These are phyloP conservation scores for Eretmochelys imbricata DNA, from an alignment of 2,113 vertebrate genomes.

Conservation along the genomic window DNA sequence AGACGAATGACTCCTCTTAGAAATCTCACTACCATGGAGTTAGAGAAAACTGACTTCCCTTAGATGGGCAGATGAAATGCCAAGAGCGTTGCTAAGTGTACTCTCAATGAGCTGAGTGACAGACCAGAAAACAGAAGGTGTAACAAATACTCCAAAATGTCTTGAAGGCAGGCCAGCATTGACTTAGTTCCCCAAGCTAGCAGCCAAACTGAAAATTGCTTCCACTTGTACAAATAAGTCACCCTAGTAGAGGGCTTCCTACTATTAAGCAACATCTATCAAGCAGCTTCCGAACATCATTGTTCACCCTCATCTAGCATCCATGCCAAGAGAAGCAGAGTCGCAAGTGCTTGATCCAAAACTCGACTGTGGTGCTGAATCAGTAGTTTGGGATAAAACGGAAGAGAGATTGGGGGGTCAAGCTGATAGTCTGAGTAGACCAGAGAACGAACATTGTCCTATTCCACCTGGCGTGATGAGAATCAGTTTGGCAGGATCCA, in stretches of 20 bases:
- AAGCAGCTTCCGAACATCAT: not conserved
- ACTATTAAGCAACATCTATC: not conserved
- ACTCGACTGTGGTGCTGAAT: not conserved
- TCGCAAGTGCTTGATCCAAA: not conserved
- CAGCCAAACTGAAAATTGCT: not conserved
- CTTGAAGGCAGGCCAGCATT: not conserved
- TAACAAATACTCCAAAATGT: not conserved
- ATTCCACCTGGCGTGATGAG: not conserved
- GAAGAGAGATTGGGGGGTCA: not conserved
- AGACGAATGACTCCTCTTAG: not conserved
- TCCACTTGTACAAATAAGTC: not conserved
- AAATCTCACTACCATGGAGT: not conserved
- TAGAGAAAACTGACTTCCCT: not conserved
- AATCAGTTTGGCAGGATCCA: not conserved
- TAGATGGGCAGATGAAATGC: not conserved
- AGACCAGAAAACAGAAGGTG: not conserved
- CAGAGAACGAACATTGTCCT: not conserved
- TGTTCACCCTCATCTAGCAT: not conserved
- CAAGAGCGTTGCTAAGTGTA: not conserved
- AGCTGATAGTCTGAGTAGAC: not conserved
- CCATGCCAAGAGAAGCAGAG: not conserved
- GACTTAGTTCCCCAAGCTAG: not conserved
- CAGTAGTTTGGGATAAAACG: not conserved
- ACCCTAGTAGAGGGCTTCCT: not conserved
- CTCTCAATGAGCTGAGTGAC: not conserved